These are phyloP conservation scores for Enoplolaimus lenunculus DNA, from an alignment of 2,888 invertebrate genomes.

Conservation along the genomic window DNA sequence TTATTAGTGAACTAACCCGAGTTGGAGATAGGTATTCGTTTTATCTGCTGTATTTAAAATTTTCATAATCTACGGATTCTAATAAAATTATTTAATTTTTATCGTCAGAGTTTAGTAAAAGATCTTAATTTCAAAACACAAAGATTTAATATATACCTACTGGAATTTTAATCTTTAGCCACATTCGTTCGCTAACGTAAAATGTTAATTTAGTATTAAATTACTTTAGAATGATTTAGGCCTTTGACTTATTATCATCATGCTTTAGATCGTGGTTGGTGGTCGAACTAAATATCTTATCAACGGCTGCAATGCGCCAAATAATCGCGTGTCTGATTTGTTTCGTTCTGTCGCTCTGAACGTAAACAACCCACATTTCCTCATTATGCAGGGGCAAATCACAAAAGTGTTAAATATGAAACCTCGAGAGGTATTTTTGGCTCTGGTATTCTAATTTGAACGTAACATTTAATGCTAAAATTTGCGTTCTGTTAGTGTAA, in stretches of 20 bases:
- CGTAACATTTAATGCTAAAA: no score
- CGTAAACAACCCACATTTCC: constrained; percentile 96
- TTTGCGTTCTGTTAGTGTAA: no score
- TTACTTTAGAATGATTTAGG: not conserved
- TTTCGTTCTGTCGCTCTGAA: constrained; percentile 93
- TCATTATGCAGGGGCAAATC: constrained; percentile 98
- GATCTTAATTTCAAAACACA: not conserved
- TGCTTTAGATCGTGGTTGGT: constrained; percentile 30
- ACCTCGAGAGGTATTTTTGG: constrained; percentile 81
- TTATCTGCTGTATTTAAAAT: no score
- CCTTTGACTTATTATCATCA: no score
- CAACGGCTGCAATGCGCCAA: constrained; percentile 76
- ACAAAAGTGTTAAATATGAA: constrained; percentile 99
- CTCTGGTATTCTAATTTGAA: no score
- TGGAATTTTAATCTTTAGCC: constrained; percentile 18
- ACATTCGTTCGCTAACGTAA: no score
- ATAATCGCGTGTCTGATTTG: constrained; percentile 76
- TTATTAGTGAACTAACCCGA: no score
- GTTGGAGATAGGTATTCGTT: no score
- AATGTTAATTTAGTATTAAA: no score
- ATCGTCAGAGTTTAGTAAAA: no score
- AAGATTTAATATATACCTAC: not conserved
- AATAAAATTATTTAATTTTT: no score
- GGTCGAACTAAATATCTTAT: constrained; percentile 64
- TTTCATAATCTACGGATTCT: no score